phyloP scores from a whole-genome alignment of 2,113 vertebrate genomes.

The Sciurus niger region DNA sequence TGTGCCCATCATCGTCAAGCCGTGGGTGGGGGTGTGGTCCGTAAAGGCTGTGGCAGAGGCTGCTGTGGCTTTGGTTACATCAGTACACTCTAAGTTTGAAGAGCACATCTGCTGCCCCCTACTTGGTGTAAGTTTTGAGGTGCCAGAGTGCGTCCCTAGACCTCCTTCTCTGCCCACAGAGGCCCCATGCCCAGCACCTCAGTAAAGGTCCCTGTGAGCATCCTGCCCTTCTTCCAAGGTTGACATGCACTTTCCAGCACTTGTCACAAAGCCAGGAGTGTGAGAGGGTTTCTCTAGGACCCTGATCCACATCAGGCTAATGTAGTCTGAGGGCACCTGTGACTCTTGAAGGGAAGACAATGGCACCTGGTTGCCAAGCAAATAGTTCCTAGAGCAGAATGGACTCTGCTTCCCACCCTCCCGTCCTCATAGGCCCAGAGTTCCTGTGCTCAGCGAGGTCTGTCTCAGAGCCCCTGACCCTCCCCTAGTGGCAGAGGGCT shows the following conservation, averaged over 20 bases:
- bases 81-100: too few species aligned
- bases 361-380: neutral
- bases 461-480: neutral
- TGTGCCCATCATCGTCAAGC: neutral
- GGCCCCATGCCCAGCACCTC: neutral
- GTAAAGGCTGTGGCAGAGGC: fast-evolving
- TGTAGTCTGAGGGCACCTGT: fast-evolving
- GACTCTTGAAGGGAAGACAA: too few species aligned
- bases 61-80: neutral
- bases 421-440: fast-evolving
- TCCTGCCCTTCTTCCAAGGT: neutral
- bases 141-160: neutral
- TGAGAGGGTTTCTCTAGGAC: neutral
- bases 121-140: neutral
- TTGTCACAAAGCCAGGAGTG: neutral
- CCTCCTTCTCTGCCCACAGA: neutral
- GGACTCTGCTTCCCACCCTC: too few species aligned
- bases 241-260: neutral
- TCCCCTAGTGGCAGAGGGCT: neutral
- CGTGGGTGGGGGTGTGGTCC: neutral
- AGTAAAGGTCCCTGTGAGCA: fast-evolving
- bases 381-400: fast-evolving
- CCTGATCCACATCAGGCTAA: neutral
- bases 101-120: neutral
- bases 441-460: fast-evolving